Conservation (phyloP, 2,888 invertebrate genomes). For the Stenodema calcarata region DNA sequence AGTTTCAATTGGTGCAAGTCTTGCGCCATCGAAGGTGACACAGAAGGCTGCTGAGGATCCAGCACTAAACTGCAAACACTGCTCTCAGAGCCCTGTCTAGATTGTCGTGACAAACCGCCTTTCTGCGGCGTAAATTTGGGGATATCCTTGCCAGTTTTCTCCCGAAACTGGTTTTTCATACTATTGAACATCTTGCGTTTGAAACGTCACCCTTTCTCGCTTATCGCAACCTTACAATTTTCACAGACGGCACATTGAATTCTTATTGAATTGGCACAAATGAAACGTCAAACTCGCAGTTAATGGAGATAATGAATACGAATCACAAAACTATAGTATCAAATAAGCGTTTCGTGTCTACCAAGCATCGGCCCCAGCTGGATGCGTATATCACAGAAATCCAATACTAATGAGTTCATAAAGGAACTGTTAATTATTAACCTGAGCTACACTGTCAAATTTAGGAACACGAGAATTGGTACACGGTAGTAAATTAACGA, state of each 20-base stretch:
- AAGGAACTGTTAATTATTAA: not conserved
- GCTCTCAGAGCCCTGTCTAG: constrained; percentile 64
- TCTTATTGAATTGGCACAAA: not conserved
- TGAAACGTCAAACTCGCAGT: not conserved
- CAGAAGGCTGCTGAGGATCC: constrained; percentile 58
- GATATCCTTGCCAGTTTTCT: constrained; percentile 85
- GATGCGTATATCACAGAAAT: not conserved
- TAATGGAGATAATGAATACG: not conserved
- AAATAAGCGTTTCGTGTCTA: not conserved
- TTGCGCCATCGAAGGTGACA: constrained; percentile 37
- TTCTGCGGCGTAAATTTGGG: constrained; percentile 66
- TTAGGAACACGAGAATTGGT: not conserved
- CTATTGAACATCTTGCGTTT: constrained; percentile 76
- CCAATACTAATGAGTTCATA: not conserved
- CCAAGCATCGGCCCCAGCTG: not conserved
- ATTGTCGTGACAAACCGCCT: constrained; percentile 63
- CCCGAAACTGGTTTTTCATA: constrained; percentile 86
- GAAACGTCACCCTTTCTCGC: not conserved
- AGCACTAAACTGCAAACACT: constrained; percentile 62
- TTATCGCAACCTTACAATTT: not conserved
- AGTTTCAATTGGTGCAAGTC: constrained; percentile 59
- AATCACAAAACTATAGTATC: not conserved
- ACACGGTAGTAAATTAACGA: not conserved
- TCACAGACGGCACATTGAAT: not conserved
- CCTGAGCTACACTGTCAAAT: not conserved